Percentiles rank a stretch among this genome's conserved stretches.
Evolutionary conservation across 2,888 invertebrate species (phyloP).

Genomic region (Mimumesa dahlbomi): DNA sequence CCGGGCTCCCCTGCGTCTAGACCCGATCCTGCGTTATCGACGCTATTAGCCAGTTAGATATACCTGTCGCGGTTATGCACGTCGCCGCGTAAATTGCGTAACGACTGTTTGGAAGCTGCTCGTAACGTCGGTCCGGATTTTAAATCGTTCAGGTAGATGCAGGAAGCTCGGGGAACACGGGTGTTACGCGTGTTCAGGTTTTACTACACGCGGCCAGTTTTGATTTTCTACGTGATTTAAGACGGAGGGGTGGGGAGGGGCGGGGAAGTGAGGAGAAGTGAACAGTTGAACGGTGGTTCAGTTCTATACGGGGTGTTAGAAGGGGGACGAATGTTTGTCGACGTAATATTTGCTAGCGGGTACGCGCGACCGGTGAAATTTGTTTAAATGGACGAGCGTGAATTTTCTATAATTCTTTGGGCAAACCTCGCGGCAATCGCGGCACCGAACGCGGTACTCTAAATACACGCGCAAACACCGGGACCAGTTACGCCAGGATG

Average conservation of each 20-base stretch:
- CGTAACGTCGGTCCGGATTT: constrained; percentile 11
- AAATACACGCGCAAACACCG: constrained; percentile 71
- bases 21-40: constrained; percentile 20
- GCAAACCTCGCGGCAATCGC: constrained; percentile 66
- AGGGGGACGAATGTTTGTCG: constrained; percentile 76
- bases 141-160: constrained; percentile 1
- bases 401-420: constrained; percentile 76
- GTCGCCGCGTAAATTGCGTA: constrained; percentile 8
- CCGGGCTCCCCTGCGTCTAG: background rate
- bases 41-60: constrained; percentile 9
- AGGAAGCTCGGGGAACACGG: background rate
- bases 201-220: no score
- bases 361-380: constrained; percentile 63
- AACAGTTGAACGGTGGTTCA: no score
- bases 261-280: constrained; percentile 35
- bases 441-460: constrained; percentile 50
- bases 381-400: constrained; percentile 76
- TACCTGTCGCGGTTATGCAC: background rate
- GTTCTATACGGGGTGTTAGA: constrained; percentile 72
- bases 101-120: constrained; percentile 22
- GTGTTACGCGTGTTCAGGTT: no score
- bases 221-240: background rate
- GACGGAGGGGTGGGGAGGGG: constrained; percentile 23
- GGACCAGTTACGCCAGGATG: constrained; percentile 44
- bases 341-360: constrained; percentile 73